A percentile compares a stretch with the other conserved stretches of the same genome.
These are phyloP conservation scores for Amblyornis subalaris DNA, from an alignment of 2,113 vertebrate genomes.

Conservation along the genomic window DNA sequence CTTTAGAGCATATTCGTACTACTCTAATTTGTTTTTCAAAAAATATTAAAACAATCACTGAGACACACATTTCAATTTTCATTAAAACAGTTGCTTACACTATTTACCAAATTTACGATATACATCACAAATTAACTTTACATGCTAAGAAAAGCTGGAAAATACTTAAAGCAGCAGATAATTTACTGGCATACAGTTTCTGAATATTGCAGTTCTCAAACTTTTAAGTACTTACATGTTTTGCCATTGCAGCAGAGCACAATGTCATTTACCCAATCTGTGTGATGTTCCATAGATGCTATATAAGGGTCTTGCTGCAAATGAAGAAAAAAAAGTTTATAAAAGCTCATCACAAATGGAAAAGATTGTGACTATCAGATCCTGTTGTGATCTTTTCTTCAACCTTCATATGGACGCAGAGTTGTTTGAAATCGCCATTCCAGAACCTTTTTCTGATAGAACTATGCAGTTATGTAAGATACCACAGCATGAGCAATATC, in stretches of 20 bases:
- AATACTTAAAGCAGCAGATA: neutral
- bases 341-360: neutral
- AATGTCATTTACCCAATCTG: conserved; percentile 98
- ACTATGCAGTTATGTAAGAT: neutral
- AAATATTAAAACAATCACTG: neutral
- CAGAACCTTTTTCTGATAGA: neutral
- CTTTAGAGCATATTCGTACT: neutral
- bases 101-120: neutral
- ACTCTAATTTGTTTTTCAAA: neutral
- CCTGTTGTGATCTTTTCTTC: neutral
- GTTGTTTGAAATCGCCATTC: neutral
- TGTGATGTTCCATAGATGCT: conserved; percentile 98
- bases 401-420: neutral
- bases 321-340: neutral
- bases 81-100: neutral
- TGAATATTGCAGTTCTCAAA: neutral
- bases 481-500: neutral
- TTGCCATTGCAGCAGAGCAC: conserved; percentile 98
- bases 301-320: conserved; percentile 97
- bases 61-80: neutral
- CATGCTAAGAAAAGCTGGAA: neutral
- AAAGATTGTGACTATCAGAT: neutral
- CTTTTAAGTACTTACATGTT: conserved; percentile 84
- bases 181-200: neutral
- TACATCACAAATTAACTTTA: neutral